phyloP scores from a whole-genome alignment of 2,888 invertebrate species.

The Pyrochroa serraticornis region DNA sequence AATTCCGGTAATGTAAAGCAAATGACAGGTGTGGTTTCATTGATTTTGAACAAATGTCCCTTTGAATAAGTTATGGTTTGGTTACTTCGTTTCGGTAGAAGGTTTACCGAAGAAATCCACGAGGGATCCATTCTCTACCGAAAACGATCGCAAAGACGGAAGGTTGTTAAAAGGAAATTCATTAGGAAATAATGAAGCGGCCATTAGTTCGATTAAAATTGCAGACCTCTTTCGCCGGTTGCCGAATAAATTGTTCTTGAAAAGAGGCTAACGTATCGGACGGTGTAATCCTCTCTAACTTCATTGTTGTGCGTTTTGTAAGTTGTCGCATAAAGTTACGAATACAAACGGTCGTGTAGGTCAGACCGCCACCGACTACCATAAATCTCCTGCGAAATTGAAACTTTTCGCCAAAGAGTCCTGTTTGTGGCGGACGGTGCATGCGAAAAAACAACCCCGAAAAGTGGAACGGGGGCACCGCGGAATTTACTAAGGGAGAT shows the following conservation, averaged over 20 bases:
- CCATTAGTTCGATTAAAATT: constrained; percentile 12
- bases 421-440: not conserved
- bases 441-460: constrained; percentile 3
- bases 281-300: not conserved
- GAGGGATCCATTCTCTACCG: no score
- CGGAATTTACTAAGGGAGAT: no score
- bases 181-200: constrained; percentile 17
- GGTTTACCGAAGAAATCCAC: no score
- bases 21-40: no score
- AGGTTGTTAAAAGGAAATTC: constrained; percentile 15
- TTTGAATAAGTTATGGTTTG: no score
- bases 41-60: no score
- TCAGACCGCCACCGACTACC: constrained; percentile 8
- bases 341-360: constrained; percentile 18
- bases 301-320: constrained; percentile 7
- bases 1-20: no score
- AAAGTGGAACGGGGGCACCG: no score
- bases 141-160: not conserved
- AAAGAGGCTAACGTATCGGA: not conserved
- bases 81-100: no score
- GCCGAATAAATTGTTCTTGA: not conserved
- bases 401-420: not conserved
- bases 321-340: constrained; percentile 16
- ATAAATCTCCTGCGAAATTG: constrained; percentile 6
- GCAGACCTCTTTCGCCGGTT: constrained; percentile 1